Evolutionary conservation across 2,888 invertebrate genomes (phyloP), one percentile per base, ranked within the genome.

Genomic region (Atrina japonica): DNA sequence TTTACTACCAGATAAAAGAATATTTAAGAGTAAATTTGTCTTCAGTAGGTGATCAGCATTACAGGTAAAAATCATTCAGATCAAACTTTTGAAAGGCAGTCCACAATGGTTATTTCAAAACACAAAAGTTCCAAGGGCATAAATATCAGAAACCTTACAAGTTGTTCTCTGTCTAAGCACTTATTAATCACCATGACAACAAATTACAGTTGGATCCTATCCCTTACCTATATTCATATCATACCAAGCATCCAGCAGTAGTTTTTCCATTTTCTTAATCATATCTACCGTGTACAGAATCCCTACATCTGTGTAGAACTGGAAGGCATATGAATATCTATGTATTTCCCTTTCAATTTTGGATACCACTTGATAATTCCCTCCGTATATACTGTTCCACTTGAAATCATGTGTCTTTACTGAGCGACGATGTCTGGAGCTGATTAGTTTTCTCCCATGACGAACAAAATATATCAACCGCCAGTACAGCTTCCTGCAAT

Each of bases 381-480:
- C 29, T 7, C 55, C 25, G 40, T 71, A 71, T 18, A 61, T 41
- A 45, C 49, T 71, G 21, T 11, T 50, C 71, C 66, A 71, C 1
- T 47, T 58, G n/a, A 66, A 56, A 40, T 49, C 30, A 21, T 25
- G 23, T 11, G 58, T 21, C 27, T 52, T 29, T 5, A 71, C 53
- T 7, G 45, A 49, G 18, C 29, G 35, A 16, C 58, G 50, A 14
- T 41, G 41, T 27, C 45, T 43, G 6, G 71, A 66, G 29, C 63
- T 58, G 3, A 63, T 21, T 11, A 66, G 18, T 1, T 1, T 7
- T 7, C 23, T 50, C n/a, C 35, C 25, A 9, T 56, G 18, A 9
- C 18, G 40, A 1, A 71, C 71, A 58, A 71, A 71, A 58, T 71
- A 71, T 27, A 71, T 58, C 21, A 71, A 45, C 9, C 56, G 58